Conservation (phyloP, 2,113 vertebrate species). For the Calonectris borealis region DNA sequence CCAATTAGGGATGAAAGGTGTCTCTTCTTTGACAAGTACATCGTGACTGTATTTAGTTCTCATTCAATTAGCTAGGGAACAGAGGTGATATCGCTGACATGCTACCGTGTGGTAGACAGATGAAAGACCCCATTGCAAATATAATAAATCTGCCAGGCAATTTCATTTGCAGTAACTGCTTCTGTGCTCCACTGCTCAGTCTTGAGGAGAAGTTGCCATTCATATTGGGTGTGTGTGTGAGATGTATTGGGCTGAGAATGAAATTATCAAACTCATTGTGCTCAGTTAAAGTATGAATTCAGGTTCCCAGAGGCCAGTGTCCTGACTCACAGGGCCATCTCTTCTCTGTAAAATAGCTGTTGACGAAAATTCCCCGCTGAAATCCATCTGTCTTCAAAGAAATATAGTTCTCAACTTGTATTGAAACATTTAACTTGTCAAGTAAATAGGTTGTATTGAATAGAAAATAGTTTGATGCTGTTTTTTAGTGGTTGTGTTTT, state of each 20-base stretch:
- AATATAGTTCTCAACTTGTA: not conserved
- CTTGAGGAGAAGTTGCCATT: not conserved
- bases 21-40: not conserved
- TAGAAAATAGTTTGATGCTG: constrained; percentile 11
- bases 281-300: not conserved
- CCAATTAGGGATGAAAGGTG: not conserved
- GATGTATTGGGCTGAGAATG: not conserved
- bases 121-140: not conserved
- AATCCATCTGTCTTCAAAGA: not conserved
- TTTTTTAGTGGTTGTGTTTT: not conserved
- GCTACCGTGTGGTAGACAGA: not conserved
- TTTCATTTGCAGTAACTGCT: not conserved
- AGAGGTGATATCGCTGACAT: not conserved
- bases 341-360: not conserved
- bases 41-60: not conserved
- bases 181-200: not conserved
- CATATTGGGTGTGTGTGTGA: not conserved
- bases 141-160: not conserved
- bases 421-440: constrained; percentile 50
- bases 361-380: not conserved
- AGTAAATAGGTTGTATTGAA: constrained; percentile 24
- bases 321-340: not conserved
- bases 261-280: not conserved
- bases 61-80: not conserved
- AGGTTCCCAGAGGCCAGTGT: not conserved